A percentile compares a stretch with the other conserved stretches of the same genome.
Evolutionary conservation across 2,113 vertebrate genomes (phyloP).

Genomic region (Dicerorhinus sumatrensis): DNA sequence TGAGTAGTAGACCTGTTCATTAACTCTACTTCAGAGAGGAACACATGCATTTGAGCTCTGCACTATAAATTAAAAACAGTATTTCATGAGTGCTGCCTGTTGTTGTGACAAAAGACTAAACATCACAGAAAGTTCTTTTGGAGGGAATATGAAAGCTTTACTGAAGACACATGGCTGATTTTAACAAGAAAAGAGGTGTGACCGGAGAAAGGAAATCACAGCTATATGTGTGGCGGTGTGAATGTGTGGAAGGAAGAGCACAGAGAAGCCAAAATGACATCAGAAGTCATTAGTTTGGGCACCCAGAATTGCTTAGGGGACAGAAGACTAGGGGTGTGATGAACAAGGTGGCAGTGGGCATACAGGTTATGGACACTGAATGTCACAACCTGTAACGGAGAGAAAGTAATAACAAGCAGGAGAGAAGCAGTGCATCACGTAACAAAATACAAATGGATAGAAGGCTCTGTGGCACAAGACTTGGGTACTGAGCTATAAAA

Average conservation of each 20-base stretch:
- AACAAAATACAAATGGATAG: constrained; percentile 36
- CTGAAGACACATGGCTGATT: neutral
- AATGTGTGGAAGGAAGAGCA: accelerated
- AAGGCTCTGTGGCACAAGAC: no score
- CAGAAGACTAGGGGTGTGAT: neutral
- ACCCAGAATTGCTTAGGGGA: neutral
- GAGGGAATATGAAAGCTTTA: neutral
- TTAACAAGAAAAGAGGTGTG: neutral
- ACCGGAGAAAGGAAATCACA: constrained; percentile 28
- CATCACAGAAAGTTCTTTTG: neutral
- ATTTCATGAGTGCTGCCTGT: neutral
- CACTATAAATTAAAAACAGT: neutral
- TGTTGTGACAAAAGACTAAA: neutral
- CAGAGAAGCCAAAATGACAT: no score
- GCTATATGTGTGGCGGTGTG: neutral
- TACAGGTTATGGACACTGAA: neutral
- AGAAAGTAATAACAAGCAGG: neutral
- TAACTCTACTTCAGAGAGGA: neutral
- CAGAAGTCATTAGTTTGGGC: no score
- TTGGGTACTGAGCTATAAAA: neutral
- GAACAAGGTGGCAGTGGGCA: neutral
- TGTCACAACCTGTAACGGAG: neutral
- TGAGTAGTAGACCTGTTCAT: neutral
- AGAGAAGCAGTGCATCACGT: accelerated
- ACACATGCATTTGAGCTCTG: neutral